These are phyloP conservation scores for Amphiprion ocellaris DNA, from an alignment of 2,113 vertebrate genomes.

Conservation along the genomic window DNA sequence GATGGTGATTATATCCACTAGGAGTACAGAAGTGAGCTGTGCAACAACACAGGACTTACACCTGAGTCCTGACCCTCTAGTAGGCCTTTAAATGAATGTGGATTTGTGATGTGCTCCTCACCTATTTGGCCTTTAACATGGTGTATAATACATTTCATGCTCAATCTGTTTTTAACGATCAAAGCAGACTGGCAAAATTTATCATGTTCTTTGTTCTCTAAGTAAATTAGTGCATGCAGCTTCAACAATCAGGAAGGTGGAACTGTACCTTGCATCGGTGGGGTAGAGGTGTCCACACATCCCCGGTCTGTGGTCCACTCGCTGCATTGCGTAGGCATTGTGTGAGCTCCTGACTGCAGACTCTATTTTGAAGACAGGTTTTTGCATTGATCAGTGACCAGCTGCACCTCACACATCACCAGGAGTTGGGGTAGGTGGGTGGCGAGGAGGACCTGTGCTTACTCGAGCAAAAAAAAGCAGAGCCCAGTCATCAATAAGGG, in stretches of 20 bases:
- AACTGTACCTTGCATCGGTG: constrained; percentile 62
- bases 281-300: constrained; percentile 21
- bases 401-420: constrained; percentile 45
- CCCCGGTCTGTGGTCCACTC: constrained; percentile 50
- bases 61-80: not conserved
- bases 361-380: constrained; percentile 53
- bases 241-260: not conserved
- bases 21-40: constrained; percentile 9
- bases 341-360: constrained; percentile 58
- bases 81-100: not conserved
- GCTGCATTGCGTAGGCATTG: constrained; percentile 73
- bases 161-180: not conserved
- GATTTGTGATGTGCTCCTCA: not conserved
- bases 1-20: constrained; percentile 34
- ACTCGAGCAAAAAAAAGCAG: constrained; percentile 61
- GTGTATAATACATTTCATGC: not conserved
- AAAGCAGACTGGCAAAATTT: not conserved
- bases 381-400: constrained; percentile 69
- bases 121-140: not conserved
- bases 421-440: not conserved
- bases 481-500: constrained; percentile 70
- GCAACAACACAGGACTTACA: not conserved
- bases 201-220: not conserved
- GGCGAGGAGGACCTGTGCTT: constrained; percentile 62
- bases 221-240: constrained; percentile 21